Conservation (phyloP, 1,140 invertebrate species). For the Mizuhopecten yessoensis region DNA sequence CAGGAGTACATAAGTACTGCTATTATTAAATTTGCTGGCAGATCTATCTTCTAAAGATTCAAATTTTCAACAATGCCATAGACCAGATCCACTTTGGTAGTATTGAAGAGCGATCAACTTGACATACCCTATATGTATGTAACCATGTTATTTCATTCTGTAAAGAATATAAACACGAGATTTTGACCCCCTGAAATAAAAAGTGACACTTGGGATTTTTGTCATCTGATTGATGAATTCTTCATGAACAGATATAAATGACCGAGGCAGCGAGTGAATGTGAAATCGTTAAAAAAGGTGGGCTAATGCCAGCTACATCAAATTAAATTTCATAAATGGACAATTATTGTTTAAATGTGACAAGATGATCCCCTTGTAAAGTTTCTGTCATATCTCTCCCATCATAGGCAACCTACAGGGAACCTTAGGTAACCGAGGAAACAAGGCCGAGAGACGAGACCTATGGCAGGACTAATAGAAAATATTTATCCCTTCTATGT, state of each 20-base stretch:
- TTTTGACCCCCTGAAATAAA: conserved; percentile 18
- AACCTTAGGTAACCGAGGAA: not conserved
- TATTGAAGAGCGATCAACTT: not conserved
- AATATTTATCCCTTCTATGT: not conserved
- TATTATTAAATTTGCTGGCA: not conserved
- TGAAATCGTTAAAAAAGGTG: not conserved
- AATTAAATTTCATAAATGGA: not conserved
- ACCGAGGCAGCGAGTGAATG: conserved; percentile 5
- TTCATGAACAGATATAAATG: not conserved
- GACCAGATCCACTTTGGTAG: not conserved
- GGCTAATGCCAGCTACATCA: not conserved
- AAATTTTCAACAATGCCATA: not conserved
- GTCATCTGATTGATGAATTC: not conserved
- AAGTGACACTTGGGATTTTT: not conserved
- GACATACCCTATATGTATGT: not conserved
- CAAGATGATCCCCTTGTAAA: not conserved
- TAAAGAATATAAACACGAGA: conserved; percentile 9
- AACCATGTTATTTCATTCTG: not conserved
- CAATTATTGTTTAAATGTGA: not conserved
- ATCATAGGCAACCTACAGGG: not conserved
- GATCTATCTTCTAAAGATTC: conserved; percentile 22
- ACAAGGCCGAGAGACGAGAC: not conserved
- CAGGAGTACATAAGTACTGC: too few species aligned
- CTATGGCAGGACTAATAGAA: not conserved
- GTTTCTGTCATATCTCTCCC: not conserved